A percentile compares a stretch with the other conserved stretches of the same genome.
phyloP scores from a whole-genome alignment of 1,140 invertebrate species.

The Patella vulgata region DNA sequence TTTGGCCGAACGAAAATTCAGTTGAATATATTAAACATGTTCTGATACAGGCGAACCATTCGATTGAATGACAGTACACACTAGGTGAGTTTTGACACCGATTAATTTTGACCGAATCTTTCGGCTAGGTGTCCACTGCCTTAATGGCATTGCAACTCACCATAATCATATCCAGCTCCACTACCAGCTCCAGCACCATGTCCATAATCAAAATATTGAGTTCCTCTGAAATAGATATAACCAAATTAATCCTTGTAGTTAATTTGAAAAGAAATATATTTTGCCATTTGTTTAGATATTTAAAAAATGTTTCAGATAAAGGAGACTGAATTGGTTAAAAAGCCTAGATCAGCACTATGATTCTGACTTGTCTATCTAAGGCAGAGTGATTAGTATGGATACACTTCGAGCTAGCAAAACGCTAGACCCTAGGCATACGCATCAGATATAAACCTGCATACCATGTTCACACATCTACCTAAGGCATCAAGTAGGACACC shows the following conservation, averaged over 20 bases:
- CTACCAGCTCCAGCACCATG: constrained; percentile 23
- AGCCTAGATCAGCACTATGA: constrained; percentile 14
- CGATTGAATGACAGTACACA: neutral
- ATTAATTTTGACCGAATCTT: too few species aligned
- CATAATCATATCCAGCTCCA: constrained; percentile 35
- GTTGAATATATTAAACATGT: too few species aligned
- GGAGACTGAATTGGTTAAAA: constrained; percentile 9
- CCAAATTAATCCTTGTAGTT: too few species aligned
- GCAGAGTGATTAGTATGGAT: neutral
- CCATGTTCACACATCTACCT: neutral
- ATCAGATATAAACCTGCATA: neutral
- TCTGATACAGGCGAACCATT: neutral
- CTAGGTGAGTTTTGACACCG: too few species aligned
- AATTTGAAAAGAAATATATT: neutral
- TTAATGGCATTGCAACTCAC: neutral
- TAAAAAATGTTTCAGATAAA: constrained; percentile 11
- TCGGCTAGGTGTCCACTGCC: neutral
- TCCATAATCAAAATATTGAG: constrained; percentile 41
- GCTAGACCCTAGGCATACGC: neutral
- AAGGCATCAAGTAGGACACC: neutral
- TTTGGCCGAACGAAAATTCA: too few species aligned
- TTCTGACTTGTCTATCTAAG: constrained; percentile 10
- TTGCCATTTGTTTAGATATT: neutral
- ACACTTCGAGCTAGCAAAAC: neutral
- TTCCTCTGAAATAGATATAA: constrained; percentile 25